phyloP scores from a whole-genome alignment of 2,888 invertebrate species.

The Amphimallon solstitiale region DNA sequence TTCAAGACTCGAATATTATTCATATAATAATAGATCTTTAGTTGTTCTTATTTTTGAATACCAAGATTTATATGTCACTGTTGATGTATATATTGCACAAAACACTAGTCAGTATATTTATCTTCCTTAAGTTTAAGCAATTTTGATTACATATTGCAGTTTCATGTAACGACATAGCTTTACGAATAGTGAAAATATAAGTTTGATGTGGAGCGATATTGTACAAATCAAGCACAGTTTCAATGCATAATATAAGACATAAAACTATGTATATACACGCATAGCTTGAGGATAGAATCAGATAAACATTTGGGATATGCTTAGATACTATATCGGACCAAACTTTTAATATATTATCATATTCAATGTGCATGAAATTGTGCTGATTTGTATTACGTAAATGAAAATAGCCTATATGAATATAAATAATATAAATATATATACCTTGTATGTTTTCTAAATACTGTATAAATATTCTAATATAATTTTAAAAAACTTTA shows the following conservation, averaged over 20 bases:
- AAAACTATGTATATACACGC: conserved; percentile 1
- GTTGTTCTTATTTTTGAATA: not conserved
- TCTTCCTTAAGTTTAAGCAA: conserved; percentile 23
- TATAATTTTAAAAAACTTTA: conserved; percentile 46
- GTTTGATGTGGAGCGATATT: not conserved
- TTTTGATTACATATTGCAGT: conserved; percentile 25
- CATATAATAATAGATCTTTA: conserved; percentile 1
- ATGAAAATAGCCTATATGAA: not conserved
- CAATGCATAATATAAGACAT: not conserved
- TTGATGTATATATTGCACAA: conserved; percentile 32
- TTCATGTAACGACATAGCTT: conserved; percentile 30
- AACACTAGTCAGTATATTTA: conserved; percentile 30
- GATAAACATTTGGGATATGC: conserved; percentile 18
- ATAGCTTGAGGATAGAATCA: conserved; percentile 12
- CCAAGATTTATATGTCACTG: conserved; percentile 29
- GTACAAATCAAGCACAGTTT: conserved; percentile 7
- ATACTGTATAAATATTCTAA: conserved; percentile 54
- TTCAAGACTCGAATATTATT: conserved; percentile 25
- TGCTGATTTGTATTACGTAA: conserved; percentile 15
- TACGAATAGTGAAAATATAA: conserved; percentile 8
- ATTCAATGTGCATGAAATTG: conserved; percentile 21
- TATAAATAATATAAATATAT: conserved; percentile 43
- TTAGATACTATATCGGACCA: conserved; percentile 36
- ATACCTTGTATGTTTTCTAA: conserved; percentile 50
- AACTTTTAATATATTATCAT: conserved; percentile 37